These are phyloP conservation scores for Machimus rusticus DNA, from an alignment of 2,888 invertebrate genomes.

Conservation along the genomic window DNA sequence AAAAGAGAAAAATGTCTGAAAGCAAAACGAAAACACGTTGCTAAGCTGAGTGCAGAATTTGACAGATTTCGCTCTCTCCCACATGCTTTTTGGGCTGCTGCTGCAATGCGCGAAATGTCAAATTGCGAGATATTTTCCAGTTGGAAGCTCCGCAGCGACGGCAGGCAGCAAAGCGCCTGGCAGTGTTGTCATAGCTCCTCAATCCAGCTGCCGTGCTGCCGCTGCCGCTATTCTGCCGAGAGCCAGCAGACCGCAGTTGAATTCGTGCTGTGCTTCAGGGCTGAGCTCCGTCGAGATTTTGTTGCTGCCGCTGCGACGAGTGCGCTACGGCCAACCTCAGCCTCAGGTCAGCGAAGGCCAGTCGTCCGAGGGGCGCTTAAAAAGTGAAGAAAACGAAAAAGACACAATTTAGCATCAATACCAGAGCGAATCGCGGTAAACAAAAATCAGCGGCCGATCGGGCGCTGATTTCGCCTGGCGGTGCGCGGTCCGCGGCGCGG, in stretches of 20 bases:
- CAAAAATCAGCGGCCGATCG: not conserved
- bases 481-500: not conserved
- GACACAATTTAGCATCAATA: not conserved
- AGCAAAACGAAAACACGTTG: not conserved
- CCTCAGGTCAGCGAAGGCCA: not conserved
- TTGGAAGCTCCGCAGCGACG: not conserved
- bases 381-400: not conserved
- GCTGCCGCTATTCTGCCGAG: not conserved
- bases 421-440: not conserved
- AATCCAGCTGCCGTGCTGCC: not conserved
- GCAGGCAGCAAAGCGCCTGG: not conserved
- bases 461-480: not conserved
- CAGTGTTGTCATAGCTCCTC: not conserved
- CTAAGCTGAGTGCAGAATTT: not conserved
- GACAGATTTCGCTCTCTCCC: slow-evolving; percentile 1
- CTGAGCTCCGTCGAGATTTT: not conserved
- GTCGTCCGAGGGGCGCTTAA: not conserved
- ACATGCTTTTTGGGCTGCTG: not conserved
- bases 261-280: not conserved
- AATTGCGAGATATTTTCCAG: slow-evolving; percentile 1
- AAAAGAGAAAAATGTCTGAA: not conserved
- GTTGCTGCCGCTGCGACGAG: not conserved
- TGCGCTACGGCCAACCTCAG: not conserved
- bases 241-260: not conserved
- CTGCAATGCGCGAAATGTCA: slow-evolving; percentile 38